Base-by-base conservation (phyloP, 2,113 vertebrate species). In the Pangasianodon hypophthalmus region DNA sequence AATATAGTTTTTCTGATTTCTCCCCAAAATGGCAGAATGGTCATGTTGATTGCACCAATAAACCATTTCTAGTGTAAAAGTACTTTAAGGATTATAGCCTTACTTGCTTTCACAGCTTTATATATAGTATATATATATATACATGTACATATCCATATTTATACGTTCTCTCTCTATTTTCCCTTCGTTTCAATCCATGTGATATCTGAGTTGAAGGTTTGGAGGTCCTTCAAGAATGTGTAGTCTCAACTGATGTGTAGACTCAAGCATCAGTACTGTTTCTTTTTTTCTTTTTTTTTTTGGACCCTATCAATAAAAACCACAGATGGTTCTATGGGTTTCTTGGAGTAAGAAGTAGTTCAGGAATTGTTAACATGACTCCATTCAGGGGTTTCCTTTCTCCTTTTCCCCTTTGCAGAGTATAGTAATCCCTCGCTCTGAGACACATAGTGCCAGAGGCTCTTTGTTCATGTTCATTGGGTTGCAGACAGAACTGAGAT, bases 391-490 rank as follows among this genome's bases (percentile, higher is more conserved):
- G 19, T 41, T 75, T 89, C 82, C 41, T 81, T 77, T 62, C 26
- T 62, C 52, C 84, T n/a, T 24, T 67, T 48, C 50, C 83, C 87
- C 13, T 8, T 32, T 41, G 16, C 67, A 58, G 46, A 46, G 37
- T 60, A 52, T 69, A 41, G 82, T 37, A 89, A 86, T 26, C 82
- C 64, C 81, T 26, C 26, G 50, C 50, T 58, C 75, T 58, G 86
- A 82, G 48, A 62, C 50, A 52, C 62, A 60, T n/a, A 46, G 46
- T 48, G 54, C 29, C 82, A 62, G 44, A 48, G 73, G 60, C 91
- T 88, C 84, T 88, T 84, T 82, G 62, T 87, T 90, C 69, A 67
- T 46, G 84, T 83, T 91, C 62, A 88, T 86, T 64, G 62, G 83
- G 83, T 86, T 89, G 75, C 82, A 87, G 60, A 89, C 67, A 86